Base-by-base conservation (phyloP, 2,797 vertebrate genomes). In the Buphagus erythrorhynchus region DNA sequence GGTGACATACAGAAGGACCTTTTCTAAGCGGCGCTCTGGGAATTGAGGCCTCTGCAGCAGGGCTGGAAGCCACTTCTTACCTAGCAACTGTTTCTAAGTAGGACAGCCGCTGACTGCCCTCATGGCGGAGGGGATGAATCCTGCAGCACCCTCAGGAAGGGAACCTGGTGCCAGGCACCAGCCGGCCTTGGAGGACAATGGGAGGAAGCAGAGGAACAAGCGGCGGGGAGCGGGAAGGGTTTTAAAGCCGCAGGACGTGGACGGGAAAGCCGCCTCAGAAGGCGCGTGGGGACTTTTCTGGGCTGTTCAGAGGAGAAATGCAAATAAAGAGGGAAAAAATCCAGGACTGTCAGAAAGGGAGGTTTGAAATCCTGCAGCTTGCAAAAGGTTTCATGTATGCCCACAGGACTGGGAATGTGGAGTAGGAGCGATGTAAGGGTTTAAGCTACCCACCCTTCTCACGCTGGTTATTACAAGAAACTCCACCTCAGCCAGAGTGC, bases 1-100 rank as follows among this genome's bases (percentile, higher is more conserved):
- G 5, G 95, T 96, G 97, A 95, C 95, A 96, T 94, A 92, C 92
- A 96, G 94, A 93, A 96, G 94, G 96, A 97, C 96, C 97, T 97
- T 97, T 97, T 88, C 96, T 96, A 90, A 97, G 96, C 62, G 1
- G 72, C 3, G 61, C 93, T 96, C 45, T 95, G 96, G 95, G 97
- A 97, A 97, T 96, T 97, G 93, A 95, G 96, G 94, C 93, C 96
- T 97, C 92, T 95, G 96, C 96, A 97, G 90, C 92, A 95, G 94
- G 95, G 95, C 95, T 96, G 95, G 93, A 88, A 97, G 61, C 95
- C 67, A 96, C 65, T 89, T 92, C 95, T 95, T 61, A 97, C 87
- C 86, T 94, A 96, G 91, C 91, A 97, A 87, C 94, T 95, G 88
- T 96, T 96, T 97, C 97, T 97, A 97, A 96, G 97, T 97, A 96